Conservation (phyloP, 2,888 invertebrate genomes). For the Oxyscelio sp. region DNA sequence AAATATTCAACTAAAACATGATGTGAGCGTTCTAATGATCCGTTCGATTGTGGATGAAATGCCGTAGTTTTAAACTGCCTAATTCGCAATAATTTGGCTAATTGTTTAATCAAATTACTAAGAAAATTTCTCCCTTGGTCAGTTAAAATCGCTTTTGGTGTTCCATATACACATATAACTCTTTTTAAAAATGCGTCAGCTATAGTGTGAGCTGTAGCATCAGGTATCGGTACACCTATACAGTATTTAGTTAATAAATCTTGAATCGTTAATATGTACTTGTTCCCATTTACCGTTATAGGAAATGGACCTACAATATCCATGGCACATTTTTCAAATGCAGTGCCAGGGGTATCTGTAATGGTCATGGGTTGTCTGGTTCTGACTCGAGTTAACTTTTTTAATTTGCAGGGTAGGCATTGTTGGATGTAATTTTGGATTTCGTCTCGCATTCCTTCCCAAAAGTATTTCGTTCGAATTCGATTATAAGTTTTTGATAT, state of each 20-base stretch:
- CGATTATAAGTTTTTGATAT: slow-evolving; percentile 15
- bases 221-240: neutral
- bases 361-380: slow-evolving; percentile 66
- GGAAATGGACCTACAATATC: slow-evolving; percentile 75
- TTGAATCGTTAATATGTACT: slow-evolving; percentile 17
- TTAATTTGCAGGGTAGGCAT: slow-evolving; percentile 67
- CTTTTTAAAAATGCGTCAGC: slow-evolving; percentile 12
- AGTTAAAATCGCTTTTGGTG: slow-evolving; percentile 39
- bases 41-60: slow-evolving; percentile 3
- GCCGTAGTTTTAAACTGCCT: slow-evolving; percentile 5
- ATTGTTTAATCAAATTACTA: neutral
- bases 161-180: slow-evolving; percentile 32
- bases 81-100: neutral
- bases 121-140: slow-evolving; percentile 12
- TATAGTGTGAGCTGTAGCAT: neutral
- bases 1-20: slow-evolving; percentile 11
- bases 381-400: slow-evolving; percentile 67
- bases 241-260: slow-evolving; percentile 28
- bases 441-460: slow-evolving; percentile 67
- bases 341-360: slow-evolving; percentile 66
- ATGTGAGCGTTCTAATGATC: slow-evolving; percentile 7
- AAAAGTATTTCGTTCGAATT: neutral
- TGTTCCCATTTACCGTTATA: slow-evolving; percentile 61
- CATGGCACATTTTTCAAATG: slow-evolving; percentile 67
- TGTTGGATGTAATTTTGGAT: slow-evolving; percentile 59